These are phyloP conservation scores for Masticophis lateralis DNA, from an alignment of 2,797 vertebrate species.

Conservation along the genomic window DNA sequence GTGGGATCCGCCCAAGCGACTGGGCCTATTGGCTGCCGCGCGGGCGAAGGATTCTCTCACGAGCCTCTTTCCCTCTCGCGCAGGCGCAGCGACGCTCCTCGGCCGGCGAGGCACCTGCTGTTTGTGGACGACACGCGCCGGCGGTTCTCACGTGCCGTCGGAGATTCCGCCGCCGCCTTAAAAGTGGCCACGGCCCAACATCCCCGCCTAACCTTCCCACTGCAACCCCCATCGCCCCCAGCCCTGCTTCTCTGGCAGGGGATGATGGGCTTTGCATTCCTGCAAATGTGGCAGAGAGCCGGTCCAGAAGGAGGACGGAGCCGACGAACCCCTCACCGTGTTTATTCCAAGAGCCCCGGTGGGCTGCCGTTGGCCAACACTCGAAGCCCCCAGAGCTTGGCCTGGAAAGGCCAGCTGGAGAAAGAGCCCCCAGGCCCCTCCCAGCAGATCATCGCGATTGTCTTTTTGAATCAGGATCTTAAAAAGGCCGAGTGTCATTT, in stretches of 20 bases:
- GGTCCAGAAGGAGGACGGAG: background rate
- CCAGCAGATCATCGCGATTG: background rate
- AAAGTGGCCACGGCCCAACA: background rate
- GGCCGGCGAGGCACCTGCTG: background rate
- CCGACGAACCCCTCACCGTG: background rate
- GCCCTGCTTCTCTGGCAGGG: background rate
- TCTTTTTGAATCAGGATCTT: background rate
- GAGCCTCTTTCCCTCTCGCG: background rate
- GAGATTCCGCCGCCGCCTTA: background rate
- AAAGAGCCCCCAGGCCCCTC: background rate
- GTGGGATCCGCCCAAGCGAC: too few species aligned
- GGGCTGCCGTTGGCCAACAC: background rate
- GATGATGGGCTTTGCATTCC: background rate
- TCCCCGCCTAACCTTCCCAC: too few species aligned
- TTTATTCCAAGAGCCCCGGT: background rate
- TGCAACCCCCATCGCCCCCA: background rate
- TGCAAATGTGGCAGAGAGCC: background rate
- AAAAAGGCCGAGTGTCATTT: background rate
- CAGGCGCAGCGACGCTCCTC: background rate
- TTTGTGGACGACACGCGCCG: rapidly evolving
- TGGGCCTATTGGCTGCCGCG: background rate
- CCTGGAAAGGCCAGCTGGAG: background rate
- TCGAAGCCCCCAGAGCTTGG: background rate
- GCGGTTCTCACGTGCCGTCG: background rate
- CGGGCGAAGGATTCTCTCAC: background rate